Base-by-base conservation (phyloP, 2,888 invertebrate genomes). In the Lordiphosa fenestrarum region DNA sequence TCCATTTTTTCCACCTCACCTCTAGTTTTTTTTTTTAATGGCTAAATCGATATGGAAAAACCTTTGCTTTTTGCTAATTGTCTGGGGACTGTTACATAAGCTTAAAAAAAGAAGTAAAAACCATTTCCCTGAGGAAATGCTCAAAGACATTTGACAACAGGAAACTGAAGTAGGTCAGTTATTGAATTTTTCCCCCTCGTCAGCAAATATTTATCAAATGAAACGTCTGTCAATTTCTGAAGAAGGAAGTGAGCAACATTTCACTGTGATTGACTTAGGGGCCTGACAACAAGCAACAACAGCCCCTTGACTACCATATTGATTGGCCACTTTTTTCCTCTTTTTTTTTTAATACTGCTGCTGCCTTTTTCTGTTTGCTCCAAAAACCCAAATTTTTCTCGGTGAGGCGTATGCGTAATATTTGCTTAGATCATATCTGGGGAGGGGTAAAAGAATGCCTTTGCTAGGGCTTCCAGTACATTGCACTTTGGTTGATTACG, bases 151-250 rank as follows among this genome's bases (percentile, higher is more conserved):
- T 62, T 60, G 58, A 42, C 54, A 46, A 49, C 48, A 58, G 15
- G 21, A 36, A 59, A 39, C 67, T 72, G 81, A 87, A 77, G 71
- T 87, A 87, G 86, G 86, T 86, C 86, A 86, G 86, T 86, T 86
- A 86, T 87, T 84, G 86, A 86, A 83, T 86, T 86, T 83, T 74
- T 30, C 30, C 73, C 67, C 66, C 60, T n/a, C 25, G 25, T 67
- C 35, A 41, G 47, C 65, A 30, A 65, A 49, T 64, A 55, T 46
- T 46, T 40, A 65, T 44, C 44, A 44, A 44, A 44, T 30, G 30
- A 44, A 44, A 44, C 33, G 44, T 44, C 44, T 30, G 44, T 44
- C 13, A 25, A 33, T 44, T 25, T 44, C 44, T 30, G 38, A 15
- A 42, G 15, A 42, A 44, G 33, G 33, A 56, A 65, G 48, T 65